These are phyloP conservation scores for Acrocera orbiculus DNA, from an alignment of 2,888 invertebrate genomes.

Conservation along the genomic window DNA sequence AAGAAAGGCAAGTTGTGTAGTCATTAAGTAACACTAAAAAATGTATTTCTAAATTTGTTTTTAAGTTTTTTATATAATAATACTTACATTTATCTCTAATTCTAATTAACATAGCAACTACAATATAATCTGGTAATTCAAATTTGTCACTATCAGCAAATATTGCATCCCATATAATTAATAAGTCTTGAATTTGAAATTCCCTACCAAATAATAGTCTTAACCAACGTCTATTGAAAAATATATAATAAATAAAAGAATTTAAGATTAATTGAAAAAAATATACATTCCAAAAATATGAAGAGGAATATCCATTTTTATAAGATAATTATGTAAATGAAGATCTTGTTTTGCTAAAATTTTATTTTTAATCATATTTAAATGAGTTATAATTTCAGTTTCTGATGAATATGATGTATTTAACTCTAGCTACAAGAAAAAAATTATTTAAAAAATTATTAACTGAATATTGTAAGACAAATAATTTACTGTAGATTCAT, in stretches of 20 bases:
- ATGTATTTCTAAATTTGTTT: constrained; percentile 2
- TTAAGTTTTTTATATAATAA: background rate
- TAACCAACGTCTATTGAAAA: constrained; percentile 52
- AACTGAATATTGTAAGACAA: background rate
- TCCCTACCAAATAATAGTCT: constrained; percentile 68
- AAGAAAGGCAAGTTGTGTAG: constrained; percentile 44
- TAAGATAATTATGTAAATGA: constrained; percentile 45
- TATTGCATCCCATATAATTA: constrained; percentile 68
- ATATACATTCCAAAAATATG: constrained; percentile 72
- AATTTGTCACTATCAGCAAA: constrained; percentile 49
- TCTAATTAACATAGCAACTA: constrained; percentile 59
- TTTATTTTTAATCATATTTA: constrained; percentile 42
- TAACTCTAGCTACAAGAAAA: constrained; percentile 6
- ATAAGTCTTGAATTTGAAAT: constrained; percentile 57
- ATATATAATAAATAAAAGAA: background rate
- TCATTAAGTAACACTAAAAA: constrained; percentile 41
- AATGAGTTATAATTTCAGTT: constrained; percentile 42
- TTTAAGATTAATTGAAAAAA: background rate
- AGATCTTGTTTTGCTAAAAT: constrained; percentile 45
- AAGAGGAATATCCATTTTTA: constrained; percentile 57
- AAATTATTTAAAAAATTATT: background rate
- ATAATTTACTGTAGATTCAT: constrained; percentile 8
- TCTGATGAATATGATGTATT: constrained; percentile 20
- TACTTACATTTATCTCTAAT: constrained; percentile 49
- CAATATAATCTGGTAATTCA: constrained; percentile 44